Percentiles rank a stretch among this genome's conserved stretches.
phyloP scores from a whole-genome alignment of 92 coral and sea anemone species.

The Phenganax stokvisi region DNA sequence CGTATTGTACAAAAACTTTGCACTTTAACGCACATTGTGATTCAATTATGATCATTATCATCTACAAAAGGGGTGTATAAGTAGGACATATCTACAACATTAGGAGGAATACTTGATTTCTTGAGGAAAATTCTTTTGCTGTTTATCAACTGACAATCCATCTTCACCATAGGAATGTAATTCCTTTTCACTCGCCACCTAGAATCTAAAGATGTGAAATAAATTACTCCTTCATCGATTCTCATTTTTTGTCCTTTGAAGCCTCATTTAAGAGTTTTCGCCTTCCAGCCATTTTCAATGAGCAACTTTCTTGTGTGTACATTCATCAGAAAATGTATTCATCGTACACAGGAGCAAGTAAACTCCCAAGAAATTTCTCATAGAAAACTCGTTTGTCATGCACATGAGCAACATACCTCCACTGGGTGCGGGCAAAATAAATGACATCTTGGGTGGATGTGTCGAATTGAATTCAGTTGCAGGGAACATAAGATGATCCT shows the following conservation, averaged over 20 bases:
- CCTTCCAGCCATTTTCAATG: too few relatives aligned
- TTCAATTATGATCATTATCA: slow-evolving; percentile 9
- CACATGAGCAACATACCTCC: slow-evolving; percentile 51
- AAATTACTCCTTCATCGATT: not conserved
- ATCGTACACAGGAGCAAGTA: too few relatives aligned
- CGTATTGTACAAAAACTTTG: too few relatives aligned
- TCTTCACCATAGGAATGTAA: slow-evolving; percentile 79
- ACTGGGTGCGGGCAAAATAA: slow-evolving; percentile 86
- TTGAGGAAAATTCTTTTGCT: slow-evolving; percentile 74
- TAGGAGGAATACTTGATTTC: slow-evolving; percentile 81
- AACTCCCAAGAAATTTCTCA: too few relatives aligned
- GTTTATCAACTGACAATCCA: slow-evolving; percentile 89
- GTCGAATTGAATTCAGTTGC: slow-evolving; percentile 79
- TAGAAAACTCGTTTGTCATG: too few relatives aligned
- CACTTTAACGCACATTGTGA: not conserved
- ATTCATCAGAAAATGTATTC: too few relatives aligned
- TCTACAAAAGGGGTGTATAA: slow-evolving; percentile 46
- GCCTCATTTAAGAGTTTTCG: too few relatives aligned
- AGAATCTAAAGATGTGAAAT: slow-evolving; percentile 42
- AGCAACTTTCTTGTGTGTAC: too few relatives aligned
- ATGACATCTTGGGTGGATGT: slow-evolving; percentile 84
- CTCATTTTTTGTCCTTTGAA: too few relatives aligned
- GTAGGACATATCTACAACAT: slow-evolving; percentile 56
- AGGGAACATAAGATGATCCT: slow-evolving; percentile 87
- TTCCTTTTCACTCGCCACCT: slow-evolving; percentile 58